Conservation (phyloP, 2,113 vertebrate genomes). For the Gobius niger region DNA sequence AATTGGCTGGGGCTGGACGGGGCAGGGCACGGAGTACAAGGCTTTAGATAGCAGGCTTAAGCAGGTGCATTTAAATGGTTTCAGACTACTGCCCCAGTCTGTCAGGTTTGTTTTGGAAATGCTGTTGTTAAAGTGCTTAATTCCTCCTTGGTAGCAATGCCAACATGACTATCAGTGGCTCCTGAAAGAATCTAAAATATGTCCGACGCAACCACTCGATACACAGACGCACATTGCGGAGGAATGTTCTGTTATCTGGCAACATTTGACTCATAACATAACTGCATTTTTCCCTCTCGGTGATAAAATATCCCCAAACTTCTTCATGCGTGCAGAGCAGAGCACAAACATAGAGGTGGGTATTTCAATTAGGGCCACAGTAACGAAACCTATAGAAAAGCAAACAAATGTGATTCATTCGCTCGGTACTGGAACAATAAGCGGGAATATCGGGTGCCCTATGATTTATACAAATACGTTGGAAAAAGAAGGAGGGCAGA, state of each 20-base stretch:
- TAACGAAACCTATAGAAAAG: constrained; percentile 23
- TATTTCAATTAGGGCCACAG: constrained; percentile 21
- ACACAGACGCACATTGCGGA: constrained; percentile 5
- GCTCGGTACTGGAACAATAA: constrained; percentile 22
- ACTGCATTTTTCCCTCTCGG: constrained; percentile 30
- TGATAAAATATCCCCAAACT: constrained; percentile 40
- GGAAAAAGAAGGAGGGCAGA: constrained; percentile 4
- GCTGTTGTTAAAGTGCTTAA: neutral
- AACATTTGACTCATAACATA: constrained; percentile 33
- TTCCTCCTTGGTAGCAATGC: neutral
- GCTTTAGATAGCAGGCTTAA: constrained; percentile 16
- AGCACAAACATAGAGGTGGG: constrained; percentile 23
- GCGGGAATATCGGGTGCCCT: constrained; percentile 28
- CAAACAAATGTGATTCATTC: constrained; percentile 41
- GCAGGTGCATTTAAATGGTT: constrained; percentile 33
- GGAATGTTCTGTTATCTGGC: constrained; percentile 20
- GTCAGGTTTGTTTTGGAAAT: too few relatives aligned
- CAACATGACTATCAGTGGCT: constrained; percentile 21
- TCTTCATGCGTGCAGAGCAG: constrained; percentile 30
- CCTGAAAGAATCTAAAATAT: constrained; percentile 5
- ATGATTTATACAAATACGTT: constrained; percentile 29
- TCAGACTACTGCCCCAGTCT: constrained; percentile 1
- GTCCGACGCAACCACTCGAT: constrained; percentile 13
- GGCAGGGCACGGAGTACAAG: constrained; percentile 17
- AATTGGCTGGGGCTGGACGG: constrained; percentile 38